Evolutionary conservation across 2,113 vertebrate species (phyloP).

Genomic region (Ciconia maguari): DNA sequence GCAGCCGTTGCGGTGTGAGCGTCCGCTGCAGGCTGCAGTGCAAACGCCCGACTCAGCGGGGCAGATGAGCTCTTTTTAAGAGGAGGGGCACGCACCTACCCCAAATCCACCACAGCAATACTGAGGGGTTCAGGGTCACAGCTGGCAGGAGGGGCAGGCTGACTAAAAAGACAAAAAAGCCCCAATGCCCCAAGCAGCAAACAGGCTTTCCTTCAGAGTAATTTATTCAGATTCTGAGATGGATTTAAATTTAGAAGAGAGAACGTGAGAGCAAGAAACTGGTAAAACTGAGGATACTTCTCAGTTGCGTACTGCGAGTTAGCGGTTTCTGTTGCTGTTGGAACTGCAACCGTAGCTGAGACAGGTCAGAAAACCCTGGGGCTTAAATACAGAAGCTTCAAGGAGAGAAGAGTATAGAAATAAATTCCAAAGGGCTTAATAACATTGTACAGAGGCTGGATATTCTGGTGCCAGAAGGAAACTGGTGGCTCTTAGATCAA

Average conservation of each 20-base stretch:
- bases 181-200: not conserved
- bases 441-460: constrained; percentile 33
- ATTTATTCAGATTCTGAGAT: not conserved
- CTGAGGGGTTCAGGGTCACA: not conserved
- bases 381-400: constrained; percentile 56
- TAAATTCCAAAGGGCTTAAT: constrained; percentile 62
- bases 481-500: constrained; percentile 47
- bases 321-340: constrained; percentile 22
- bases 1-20: fast-evolving
- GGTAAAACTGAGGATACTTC: constrained; percentile 13
- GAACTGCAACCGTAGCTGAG: not conserved
- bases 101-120: not conserved
- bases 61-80: not conserved
- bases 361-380: constrained; percentile 40
- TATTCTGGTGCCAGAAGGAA: constrained; percentile 52
- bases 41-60: not conserved
- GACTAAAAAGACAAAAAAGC: not conserved
- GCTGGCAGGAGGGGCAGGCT: not conserved
- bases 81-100: not conserved
- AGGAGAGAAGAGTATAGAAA: constrained; percentile 51
- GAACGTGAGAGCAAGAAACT: constrained; percentile 15
- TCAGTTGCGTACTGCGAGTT: not conserved
- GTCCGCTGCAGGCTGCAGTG: fast-evolving
- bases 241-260: constrained; percentile 41
- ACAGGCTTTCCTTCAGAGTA: not conserved